Base-by-base conservation (phyloP, 1,140 invertebrate species). In the Heliothis subflexa region DNA sequence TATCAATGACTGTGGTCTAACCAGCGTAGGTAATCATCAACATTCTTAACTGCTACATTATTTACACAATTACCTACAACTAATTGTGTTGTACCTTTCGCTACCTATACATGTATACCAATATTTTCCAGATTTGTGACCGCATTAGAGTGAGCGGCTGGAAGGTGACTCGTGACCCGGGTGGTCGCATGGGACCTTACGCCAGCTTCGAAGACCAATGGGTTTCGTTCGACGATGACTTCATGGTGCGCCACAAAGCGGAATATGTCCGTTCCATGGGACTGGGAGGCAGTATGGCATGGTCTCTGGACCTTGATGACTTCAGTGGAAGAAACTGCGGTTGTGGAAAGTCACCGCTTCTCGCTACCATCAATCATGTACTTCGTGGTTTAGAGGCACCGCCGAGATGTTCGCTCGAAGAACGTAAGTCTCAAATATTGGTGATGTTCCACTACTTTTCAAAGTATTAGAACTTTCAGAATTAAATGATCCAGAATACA, bases 241-340 rank as follows among this genome's bases (percentile, higher is more conserved):
- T 95, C 14, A 97, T 97, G 96, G 96, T 96, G 14, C 91, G 95
- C 2, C 96, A 96, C 80, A 98, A 98, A 91, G 95, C 97, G 9
- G 96, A 97, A 82, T 97, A 97, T 79, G 96, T 98, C 0, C 96
- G 97, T 75, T 95, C 96, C 4, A 96, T 97, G 94, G 96, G 96
- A 1, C 92, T 98, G 4, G 98, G 96, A 5, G 98, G 98, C 45
- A 96, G 96, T 16, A 98, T 98, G 98, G 96, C 98, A 3, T 99
- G 98, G 98, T 97, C 98, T 0, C 91, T 98, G 0, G 98, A 97
- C 85, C 85, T 97, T 68, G 96, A 97, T 87, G 97, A 96, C 91
- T 97, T 97, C 81, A 96, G 96, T 71, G 97, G 97, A 81, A 71
- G 90, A 13, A 91, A 94, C 64, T 98, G 98, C 82, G 96, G 95